Evolutionary conservation across 2,797 vertebrate genomes (phyloP), one percentile per base, ranked within the genome.

Genomic region (Phaenicophaeus curvirostris): DNA sequence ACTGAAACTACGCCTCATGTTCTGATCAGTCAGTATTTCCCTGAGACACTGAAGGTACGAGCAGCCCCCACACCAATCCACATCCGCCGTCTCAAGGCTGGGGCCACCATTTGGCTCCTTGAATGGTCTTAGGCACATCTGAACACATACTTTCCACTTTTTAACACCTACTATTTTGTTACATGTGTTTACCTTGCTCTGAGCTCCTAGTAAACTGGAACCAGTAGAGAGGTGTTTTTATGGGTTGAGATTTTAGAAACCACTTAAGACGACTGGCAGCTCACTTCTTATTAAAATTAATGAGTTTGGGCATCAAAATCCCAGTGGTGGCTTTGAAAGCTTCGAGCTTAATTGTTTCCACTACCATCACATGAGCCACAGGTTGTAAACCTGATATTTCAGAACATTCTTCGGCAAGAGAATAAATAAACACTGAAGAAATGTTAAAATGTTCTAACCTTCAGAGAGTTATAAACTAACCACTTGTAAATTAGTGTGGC

Each of bases 331-430:
- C 87, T 94, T 95, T 96, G 94, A 96, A 96, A 94, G 71, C 81
- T 92, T 86, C 85, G 84, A 35, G 50, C 83, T 91, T 96, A 95
- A 96, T 96, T 96, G 94, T 96, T 97, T 94, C 94, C 92, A 96
- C 89, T 73, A 63, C 94, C 89, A 94, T 95, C 93, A 77, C 74
- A 94, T 90, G 85, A 94, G 95, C 89, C 89, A 96, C 95, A 96
- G 95, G 93, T 96, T 95, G 85, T 97, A 96, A 97, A 97, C 93
- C 94, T 8, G 17, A 15, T 95, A 97, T 96, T 96, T 95, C 83
- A 91, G 95, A 91, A 96, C 95, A 94, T 97, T 96, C 89, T 95
- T 95, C 65, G 85, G 91, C 89, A 96, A 94, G 87, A 97, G 93
- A 91, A 90, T 97, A 96, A 96, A 96, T 95, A 95, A 97, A 96